These are phyloP conservation scores for Pardosa pseudoannulata DNA, from an alignment of 2,888 invertebrate genomes.

Conservation along the genomic window DNA sequence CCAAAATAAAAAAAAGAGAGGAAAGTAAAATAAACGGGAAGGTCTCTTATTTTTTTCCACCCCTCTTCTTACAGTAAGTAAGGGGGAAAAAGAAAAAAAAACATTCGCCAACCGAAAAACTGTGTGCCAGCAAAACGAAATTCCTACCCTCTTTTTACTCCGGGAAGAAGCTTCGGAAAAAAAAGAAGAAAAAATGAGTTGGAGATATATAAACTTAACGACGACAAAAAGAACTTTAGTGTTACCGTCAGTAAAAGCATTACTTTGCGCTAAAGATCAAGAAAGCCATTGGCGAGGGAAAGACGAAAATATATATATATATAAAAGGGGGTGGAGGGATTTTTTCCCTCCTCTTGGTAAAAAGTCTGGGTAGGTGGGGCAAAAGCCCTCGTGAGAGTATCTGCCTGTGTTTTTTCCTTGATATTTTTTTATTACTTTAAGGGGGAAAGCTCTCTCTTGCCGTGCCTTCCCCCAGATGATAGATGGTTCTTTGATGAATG, in stretches of 20 bases:
- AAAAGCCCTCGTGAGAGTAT: conserved; percentile 59
- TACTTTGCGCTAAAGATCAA: conserved; percentile 61
- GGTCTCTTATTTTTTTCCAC: too few species aligned
- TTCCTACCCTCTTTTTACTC: conserved; percentile 5
- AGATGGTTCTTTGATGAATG: conserved; percentile 70
- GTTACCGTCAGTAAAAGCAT: conserved; percentile 71
- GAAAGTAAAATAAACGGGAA: not conserved
- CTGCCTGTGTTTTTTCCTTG: conserved; percentile 11
- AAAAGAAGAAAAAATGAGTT: conserved; percentile 16
- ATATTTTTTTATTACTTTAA: not conserved
- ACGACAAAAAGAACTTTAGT: conserved; percentile 49
- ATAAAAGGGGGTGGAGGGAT: conserved; percentile 11
- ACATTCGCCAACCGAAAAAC: not conserved
- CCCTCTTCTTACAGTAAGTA: too few species aligned
- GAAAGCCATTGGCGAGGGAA: conserved; percentile 43
- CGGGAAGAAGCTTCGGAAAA: conserved; percentile 8
- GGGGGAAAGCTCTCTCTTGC: conserved; percentile 14
- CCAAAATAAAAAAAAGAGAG: conserved; percentile 3
- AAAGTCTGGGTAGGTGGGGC: conserved; percentile 62
- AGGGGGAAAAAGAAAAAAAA: conserved; percentile 3
- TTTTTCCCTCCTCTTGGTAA: conserved; percentile 39
- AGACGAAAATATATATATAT: conserved; percentile 41
- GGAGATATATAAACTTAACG: conserved; percentile 61
- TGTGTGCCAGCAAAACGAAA: conserved; percentile 1
- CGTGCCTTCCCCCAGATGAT: conserved; percentile 41